phyloP scores from a whole-genome alignment of 2,113 vertebrate species.

The Glaucomys volans region DNA sequence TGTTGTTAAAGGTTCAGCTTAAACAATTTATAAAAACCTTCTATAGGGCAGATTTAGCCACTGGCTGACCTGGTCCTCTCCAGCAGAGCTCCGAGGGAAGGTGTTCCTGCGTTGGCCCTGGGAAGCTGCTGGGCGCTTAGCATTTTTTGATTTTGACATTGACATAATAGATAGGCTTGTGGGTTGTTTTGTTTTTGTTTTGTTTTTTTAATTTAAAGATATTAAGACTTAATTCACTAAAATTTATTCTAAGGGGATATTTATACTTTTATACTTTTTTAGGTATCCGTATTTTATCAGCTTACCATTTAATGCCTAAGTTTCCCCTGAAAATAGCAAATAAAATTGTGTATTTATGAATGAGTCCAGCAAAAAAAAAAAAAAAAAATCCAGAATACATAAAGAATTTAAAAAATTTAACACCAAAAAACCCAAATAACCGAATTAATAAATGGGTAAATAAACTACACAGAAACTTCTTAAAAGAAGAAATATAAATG shows the following conservation, averaged over 20 bases:
- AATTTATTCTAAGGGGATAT: slow-evolving; percentile 86
- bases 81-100: slow-evolving; percentile 54
- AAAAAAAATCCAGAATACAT: too few relatives aligned
- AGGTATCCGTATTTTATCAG: slow-evolving; percentile 87
- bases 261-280: slow-evolving; percentile 91
- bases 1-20: slow-evolving; percentile 75
- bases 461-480: too few relatives aligned
- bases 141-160: slow-evolving; percentile 64
- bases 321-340: slow-evolving; percentile 83
- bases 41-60: slow-evolving; percentile 69
- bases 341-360: slow-evolving; percentile 85
- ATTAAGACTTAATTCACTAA: slow-evolving; percentile 86
- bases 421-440: too few relatives aligned
- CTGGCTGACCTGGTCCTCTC: slow-evolving; percentile 46
- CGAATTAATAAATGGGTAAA: too few relatives aligned
- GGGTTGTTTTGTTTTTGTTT: slow-evolving; percentile 69
- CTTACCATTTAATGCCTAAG: slow-evolving; percentile 82
- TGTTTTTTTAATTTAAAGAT: slow-evolving; percentile 85
- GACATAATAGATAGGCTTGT: slow-evolving; percentile 72
- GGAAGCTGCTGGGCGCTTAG: slow-evolving; percentile 77
- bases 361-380: slow-evolving; percentile 65
- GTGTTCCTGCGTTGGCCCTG: not conserved
- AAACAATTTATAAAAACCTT: slow-evolving; percentile 77
- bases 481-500: too few relatives aligned
- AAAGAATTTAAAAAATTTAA: too few relatives aligned